phyloP scores from a whole-genome alignment of 2,113 vertebrate species.

The Rana temporaria region DNA sequence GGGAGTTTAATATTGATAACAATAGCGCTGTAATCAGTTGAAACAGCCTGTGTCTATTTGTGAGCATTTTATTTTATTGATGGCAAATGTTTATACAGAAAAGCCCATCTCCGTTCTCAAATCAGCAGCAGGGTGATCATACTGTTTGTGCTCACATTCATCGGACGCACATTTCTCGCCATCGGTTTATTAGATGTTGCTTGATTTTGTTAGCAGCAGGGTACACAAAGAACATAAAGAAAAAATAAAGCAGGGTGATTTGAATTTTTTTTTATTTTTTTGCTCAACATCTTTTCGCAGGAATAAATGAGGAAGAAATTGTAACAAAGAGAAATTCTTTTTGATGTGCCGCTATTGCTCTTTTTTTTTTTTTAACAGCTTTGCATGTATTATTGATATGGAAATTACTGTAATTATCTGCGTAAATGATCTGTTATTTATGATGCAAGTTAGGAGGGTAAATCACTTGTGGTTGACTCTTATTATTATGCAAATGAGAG shows the following conservation, averaged over 20 bases:
- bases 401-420: conserved; percentile 76
- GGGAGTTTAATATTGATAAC: conserved; percentile 4
- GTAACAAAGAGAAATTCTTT: conserved; percentile 35
- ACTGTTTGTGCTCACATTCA: conserved; percentile 41
- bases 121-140: conserved; percentile 57
- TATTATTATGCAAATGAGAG: conserved; percentile 76
- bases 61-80: conserved; percentile 15
- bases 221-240: conserved; percentile 1
- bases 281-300: background rate
- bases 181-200: conserved; percentile 29
- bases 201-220: conserved; percentile 35
- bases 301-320: conserved; percentile 4
- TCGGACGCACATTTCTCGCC: conserved; percentile 3
- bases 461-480: conserved; percentile 72
- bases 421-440: conserved; percentile 77
- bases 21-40: conserved; percentile 28
- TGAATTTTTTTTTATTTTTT: background rate
- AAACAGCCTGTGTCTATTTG: conserved; percentile 33
- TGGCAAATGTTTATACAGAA: conserved; percentile 14
- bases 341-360: conserved; percentile 25
- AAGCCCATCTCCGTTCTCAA: conserved; percentile 35
- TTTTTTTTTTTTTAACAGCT: background rate
- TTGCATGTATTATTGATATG: conserved; percentile 72
- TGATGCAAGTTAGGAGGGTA: conserved; percentile 69
- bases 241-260: conserved; percentile 10